A percentile compares a stretch with the other conserved stretches of the same genome.
Evolutionary conservation across 2,113 vertebrate genomes (phyloP).

Genomic region (Neotoma lepida): DNA sequence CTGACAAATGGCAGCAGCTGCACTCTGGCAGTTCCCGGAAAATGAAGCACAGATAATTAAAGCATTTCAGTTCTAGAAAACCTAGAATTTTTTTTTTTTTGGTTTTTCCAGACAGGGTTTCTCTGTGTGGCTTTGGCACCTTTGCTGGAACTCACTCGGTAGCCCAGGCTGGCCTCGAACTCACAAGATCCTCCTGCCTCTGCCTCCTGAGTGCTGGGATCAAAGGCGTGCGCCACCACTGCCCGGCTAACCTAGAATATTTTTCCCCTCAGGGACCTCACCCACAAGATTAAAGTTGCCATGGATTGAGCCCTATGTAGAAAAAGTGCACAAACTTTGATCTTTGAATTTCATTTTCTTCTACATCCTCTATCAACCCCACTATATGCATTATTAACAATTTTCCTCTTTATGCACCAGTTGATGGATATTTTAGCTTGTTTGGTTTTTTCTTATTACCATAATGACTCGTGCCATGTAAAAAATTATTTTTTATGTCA

Average conservation of each 20-base stretch:
- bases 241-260: background rate
- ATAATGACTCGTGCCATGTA: background rate
- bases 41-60: background rate
- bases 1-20: background rate
- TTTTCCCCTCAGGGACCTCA: background rate
- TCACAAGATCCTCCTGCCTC: no score
- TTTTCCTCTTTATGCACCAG: background rate
- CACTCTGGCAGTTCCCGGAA: background rate
- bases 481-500: background rate
- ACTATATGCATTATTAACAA: background rate
- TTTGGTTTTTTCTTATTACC: conserved; percentile 9
- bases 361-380: background rate
- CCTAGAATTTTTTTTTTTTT: background rate
- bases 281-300: background rate
- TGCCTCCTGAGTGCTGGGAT: no score
- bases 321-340: background rate
- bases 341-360: conserved; percentile 31
- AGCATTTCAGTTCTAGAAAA: background rate
- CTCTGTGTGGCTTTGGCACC: no score
- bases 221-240: no score
- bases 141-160: no score
- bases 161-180: no score
- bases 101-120: no score
- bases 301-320: background rate
- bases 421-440: background rate